Percentiles rank a stretch among this genome's conserved stretches.
Conservation (phyloP, 2,888 invertebrate species). For the Rhingia rostrata region DNA sequence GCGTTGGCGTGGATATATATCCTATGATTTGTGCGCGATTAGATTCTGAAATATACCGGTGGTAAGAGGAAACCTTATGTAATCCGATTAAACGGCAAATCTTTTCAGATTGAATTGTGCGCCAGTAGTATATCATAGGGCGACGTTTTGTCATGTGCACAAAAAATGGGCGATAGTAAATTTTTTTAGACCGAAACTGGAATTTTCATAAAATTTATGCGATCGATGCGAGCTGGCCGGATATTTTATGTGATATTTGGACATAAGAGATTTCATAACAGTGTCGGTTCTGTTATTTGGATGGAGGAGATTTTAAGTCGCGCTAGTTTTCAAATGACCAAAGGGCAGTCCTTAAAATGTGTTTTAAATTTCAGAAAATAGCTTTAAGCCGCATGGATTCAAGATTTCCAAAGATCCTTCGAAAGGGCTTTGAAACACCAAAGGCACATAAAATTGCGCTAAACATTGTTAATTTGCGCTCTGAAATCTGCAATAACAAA, state of each 20-base stretch:
- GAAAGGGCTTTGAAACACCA: too few species aligned
- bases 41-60: constrained; percentile 37
- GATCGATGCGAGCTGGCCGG: too few species aligned
- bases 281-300: too few species aligned
- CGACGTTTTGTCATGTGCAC: constrained; percentile 52
- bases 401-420: too few species aligned
- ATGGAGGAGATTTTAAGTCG: too few species aligned
- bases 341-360: too few species aligned
- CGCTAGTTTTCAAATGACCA: too few species aligned
- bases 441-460: too few species aligned
- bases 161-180: constrained; percentile 22
- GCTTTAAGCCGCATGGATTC: too few species aligned
- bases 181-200: constrained; percentile 10
- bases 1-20: constrained; percentile 71
- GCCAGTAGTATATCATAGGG: constrained; percentile 33
- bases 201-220: constrained; percentile 11
- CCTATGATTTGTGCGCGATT: constrained; percentile 56
- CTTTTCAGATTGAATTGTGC: constrained; percentile 30
- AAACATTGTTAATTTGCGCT: too few species aligned
- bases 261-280: not conserved
- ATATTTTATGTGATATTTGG: not conserved
- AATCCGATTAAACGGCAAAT: constrained; percentile 39
- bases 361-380: too few species aligned
- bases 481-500: too few species aligned
- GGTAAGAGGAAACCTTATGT: constrained; percentile 26